These are phyloP conservation scores for Cheilosia urbana DNA, from an alignment of 2,888 invertebrate species.

Conservation along the genomic window DNA sequence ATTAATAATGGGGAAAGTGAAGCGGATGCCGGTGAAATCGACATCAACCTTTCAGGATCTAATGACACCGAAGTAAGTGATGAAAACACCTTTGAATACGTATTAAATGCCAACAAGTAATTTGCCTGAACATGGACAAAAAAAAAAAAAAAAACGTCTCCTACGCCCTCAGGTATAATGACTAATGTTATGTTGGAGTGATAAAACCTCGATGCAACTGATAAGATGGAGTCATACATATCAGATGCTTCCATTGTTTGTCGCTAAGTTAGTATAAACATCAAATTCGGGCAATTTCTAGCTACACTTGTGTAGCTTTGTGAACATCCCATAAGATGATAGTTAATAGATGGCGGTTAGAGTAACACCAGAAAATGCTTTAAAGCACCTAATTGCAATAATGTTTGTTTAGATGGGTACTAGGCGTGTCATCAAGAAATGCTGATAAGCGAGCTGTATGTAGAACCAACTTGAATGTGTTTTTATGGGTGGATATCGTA, in stretches of 20 bases:
- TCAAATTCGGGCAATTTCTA: too few relatives aligned
- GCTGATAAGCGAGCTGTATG: neutral
- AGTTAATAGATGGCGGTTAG: neutral
- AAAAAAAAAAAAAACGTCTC: neutral
- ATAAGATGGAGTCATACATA: too few relatives aligned
- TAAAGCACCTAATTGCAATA: neutral
- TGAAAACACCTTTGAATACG: neutral
- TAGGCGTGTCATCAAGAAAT: slow-evolving; percentile 4
- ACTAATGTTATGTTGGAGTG: neutral
- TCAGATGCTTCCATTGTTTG: too few relatives aligned
- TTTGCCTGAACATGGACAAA: neutral
- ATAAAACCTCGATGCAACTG: neutral
- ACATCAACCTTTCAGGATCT: slow-evolving; percentile 42
- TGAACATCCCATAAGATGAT: too few relatives aligned
- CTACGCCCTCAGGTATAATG: neutral
- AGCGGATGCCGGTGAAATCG: slow-evolving; percentile 65
- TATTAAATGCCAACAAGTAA: neutral
- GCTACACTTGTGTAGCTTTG: too few relatives aligned
- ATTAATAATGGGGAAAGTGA: slow-evolving; percentile 87
- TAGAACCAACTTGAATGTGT: neutral
- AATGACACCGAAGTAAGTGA: slow-evolving; percentile 54
- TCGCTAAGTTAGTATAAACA: too few relatives aligned
- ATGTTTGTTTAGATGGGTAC: neutral
- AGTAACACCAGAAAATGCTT: neutral
- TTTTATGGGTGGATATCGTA: neutral